Base-by-base conservation (phyloP, 2,888 invertebrate genomes). In the Apodemia mormo region DNA sequence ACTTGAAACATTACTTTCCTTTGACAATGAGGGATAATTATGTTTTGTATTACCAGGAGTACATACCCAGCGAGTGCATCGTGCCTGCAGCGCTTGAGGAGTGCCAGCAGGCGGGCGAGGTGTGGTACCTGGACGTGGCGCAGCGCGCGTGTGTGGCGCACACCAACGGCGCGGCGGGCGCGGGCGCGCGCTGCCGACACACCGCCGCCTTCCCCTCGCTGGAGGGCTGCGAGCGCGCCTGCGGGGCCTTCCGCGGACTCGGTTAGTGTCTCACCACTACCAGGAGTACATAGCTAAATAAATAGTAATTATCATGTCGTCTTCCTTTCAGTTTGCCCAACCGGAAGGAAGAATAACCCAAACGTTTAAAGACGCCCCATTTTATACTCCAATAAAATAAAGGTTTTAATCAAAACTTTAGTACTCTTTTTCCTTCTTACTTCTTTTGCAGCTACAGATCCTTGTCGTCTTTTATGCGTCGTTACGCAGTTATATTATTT, bases 181-280 rank as follows among this genome's bases (percentile, higher is more conserved):
- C 94, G 88, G 68, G 94, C 89, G 6, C 94, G 94, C 75, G 81
- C 89, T 78, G 98, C 96, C 75, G 84, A n/a, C 69, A 72, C 61
- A 79, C 69, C 93, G 96, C 79, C 95, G 96, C 82, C 84, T 94
- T 73, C 95, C 94, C 12, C 86, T 95, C 95, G 0, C 94, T 95
- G 77, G 96, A 96, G 80, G 96, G 96, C 73, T 97, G 97, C 82
- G 95, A 96, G 83, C 90, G 96, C 70, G 94, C 95, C 71, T 97
- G 97, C 77, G 97, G 97, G 49, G 89, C 88, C 65, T 97, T 96
- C 89, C 94, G 94, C 77, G 95, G 94, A 74, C 94, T 96, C 81
- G 96, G 97, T 97, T 84, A 90, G 86, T 69, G 37, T 37, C 8
- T 40, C 40, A 40, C 40, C 7, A 40, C 8, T 40, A 40, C 40